These are phyloP conservation scores for Trissolcus japonicus DNA, from an alignment of 2,888 invertebrate species.

Conservation along the genomic window DNA sequence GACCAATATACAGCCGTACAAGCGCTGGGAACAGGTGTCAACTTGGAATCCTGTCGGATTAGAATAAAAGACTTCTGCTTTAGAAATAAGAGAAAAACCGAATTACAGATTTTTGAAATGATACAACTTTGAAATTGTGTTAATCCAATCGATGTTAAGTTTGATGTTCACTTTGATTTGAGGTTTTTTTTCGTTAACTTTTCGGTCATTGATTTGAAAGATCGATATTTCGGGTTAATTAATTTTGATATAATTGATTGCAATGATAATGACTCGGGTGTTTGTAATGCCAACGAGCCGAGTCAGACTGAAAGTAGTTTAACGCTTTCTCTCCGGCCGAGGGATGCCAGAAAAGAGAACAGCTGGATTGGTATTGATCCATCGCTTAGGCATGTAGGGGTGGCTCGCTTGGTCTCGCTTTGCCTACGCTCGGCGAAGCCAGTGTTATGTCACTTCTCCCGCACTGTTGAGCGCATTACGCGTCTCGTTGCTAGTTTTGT, in stretches of 20 bases:
- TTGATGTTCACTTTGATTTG: no score
- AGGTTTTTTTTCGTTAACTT: no score
- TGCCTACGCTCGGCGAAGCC: slow-evolving; percentile 58
- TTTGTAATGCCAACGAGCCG: not conserved
- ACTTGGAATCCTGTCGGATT: no score
- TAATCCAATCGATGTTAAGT: no score
- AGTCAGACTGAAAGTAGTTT: slow-evolving; percentile 28
- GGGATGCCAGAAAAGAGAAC: slow-evolving; percentile 71
- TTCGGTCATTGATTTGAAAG: no score
- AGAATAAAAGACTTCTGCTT: no score
- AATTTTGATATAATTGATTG: no score
- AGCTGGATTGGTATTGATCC: slow-evolving; percentile 75
- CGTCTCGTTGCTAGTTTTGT: slow-evolving; percentile 27
- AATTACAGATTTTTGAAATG: no score
- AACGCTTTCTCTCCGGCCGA: slow-evolving; percentile 54
- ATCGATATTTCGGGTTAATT: not conserved
- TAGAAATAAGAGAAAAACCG: no score
- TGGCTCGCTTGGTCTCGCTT: slow-evolving; percentile 59
- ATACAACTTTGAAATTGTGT: no score
- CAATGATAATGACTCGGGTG: no score
- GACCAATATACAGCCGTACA: slow-evolving; percentile 29
- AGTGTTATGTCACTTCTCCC: slow-evolving; percentile 71
- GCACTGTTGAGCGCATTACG: slow-evolving; percentile 61
- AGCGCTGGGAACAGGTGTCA: slow-evolving; percentile 41
- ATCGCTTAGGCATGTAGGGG: slow-evolving; percentile 64